Conservation (phyloP, 2,888 invertebrate species). For the Beris chalybata region DNA sequence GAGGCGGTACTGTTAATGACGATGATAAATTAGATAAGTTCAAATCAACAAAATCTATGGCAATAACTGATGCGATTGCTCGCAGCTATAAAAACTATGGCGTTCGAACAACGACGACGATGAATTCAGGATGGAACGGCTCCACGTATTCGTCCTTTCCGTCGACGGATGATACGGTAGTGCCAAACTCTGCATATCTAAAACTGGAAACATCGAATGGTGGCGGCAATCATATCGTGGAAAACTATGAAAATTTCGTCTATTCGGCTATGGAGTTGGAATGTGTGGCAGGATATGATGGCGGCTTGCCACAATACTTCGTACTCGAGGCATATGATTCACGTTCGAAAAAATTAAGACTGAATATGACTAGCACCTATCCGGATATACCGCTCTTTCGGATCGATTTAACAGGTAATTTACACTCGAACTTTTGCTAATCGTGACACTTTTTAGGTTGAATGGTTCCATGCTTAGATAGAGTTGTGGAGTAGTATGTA, state of each 20-base stretch:
- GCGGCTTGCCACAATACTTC: conserved; percentile 84
- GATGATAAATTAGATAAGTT: conserved; percentile 48
- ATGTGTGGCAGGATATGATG: conserved; percentile 86
- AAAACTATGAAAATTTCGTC: conserved; percentile 54
- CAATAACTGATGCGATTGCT: conserved; percentile 36
- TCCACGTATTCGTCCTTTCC: conserved; percentile 32
- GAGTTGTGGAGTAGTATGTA: no score
- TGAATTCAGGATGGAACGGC: conserved; percentile 33
- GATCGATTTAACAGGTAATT: conserved; percentile 56
- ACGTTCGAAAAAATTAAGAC: conserved; percentile 67
- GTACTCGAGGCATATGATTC: conserved; percentile 81
- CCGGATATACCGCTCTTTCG: conserved; percentile 66
- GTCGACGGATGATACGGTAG: background rate
- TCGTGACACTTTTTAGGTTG: background rate
- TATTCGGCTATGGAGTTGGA: conserved; percentile 71
- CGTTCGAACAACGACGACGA: background rate
- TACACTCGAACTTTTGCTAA: background rate
- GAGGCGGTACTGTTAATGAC: conserved; percentile 37
- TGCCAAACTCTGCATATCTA: conserved; percentile 39
- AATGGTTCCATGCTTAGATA: no score
- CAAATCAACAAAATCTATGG: conserved; percentile 51
- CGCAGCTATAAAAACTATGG: conserved; percentile 4
- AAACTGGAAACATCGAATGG: conserved; percentile 33
- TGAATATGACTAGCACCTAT: conserved; percentile 68
- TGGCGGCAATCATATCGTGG: conserved; percentile 45